Percentiles rank a stretch among this genome's conserved stretches.
Evolutionary conservation across 1,140 invertebrate species (phyloP).

Genomic region (Subanguina moxae): DNA sequence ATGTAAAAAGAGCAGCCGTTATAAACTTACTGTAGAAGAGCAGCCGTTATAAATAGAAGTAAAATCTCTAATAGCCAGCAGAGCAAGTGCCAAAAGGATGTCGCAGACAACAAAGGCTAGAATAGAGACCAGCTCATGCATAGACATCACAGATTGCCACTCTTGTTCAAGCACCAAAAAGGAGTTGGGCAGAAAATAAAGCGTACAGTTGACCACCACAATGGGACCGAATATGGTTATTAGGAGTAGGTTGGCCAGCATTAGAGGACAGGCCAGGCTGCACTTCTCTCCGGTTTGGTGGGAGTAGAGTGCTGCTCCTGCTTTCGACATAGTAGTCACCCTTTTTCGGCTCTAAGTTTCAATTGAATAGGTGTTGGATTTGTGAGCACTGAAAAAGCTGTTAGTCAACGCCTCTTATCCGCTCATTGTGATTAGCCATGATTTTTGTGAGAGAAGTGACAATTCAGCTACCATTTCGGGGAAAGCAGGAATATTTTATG

Average conservation of each 20-base stretch:
- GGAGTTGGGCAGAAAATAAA: neutral
- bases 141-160: neutral
- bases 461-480: too few relatives aligned
- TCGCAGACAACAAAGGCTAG: neutral
- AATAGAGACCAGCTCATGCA: neutral
- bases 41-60: neutral
- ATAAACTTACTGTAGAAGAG: neutral
- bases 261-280: neutral
- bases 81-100: neutral
- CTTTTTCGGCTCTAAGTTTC: too few relatives aligned
- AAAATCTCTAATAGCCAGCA: neutral
- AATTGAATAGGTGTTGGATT: too few relatives aligned
- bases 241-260: neutral
- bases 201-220: neutral
- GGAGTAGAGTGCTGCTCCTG: too few relatives aligned
- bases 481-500: too few relatives aligned
- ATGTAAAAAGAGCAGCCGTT: too few relatives aligned
- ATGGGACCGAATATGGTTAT: neutral
- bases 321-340: too few relatives aligned
- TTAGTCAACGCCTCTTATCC: too few relatives aligned
- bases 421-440: too few relatives aligned
- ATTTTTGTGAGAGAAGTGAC: too few relatives aligned
- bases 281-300: neutral
- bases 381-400: too few relatives aligned
- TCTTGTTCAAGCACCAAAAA: neutral